phyloP scores from a whole-genome alignment of 2,888 invertebrate genomes.

The Balanococcus diminutus region DNA sequence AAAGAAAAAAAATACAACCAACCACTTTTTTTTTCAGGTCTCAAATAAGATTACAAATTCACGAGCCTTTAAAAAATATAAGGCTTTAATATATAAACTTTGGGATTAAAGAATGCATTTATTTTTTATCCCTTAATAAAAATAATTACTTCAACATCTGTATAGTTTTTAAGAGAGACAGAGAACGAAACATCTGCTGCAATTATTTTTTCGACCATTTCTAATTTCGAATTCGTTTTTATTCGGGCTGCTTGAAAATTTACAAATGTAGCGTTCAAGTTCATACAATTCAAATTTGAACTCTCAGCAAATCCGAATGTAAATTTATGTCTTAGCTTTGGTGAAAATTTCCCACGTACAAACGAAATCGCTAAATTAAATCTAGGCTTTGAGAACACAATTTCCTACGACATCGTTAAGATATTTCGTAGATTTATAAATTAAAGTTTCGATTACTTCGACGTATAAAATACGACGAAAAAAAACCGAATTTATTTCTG shows the following conservation, averaged over 20 bases:
- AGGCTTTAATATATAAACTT: not conserved
- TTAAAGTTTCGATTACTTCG: not conserved
- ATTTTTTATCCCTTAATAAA: not conserved
- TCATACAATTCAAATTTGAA: slow-evolving; percentile 19
- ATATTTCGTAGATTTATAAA: slow-evolving; percentile 18
- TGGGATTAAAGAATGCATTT: not conserved
- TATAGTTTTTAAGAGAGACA: not conserved
- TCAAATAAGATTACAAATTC: not conserved
- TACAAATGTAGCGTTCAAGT: not conserved
- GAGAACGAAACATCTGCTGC: not conserved
- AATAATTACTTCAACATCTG: not conserved
- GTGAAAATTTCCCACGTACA: not conserved
- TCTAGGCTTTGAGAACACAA: not conserved
- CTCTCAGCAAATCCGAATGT: not conserved
- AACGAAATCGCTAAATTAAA: slow-evolving; percentile 21
- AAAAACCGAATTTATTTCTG: not conserved
- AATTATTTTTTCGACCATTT: not conserved
- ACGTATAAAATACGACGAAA: not conserved
- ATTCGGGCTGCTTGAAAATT: not conserved
- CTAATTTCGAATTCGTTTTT: slow-evolving; percentile 7
- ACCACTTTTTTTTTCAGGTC: not conserved
- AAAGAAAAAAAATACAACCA: not conserved
- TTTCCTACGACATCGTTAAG: slow-evolving; percentile 14
- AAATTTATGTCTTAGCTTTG: not conserved
- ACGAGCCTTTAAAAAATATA: not conserved